These are phyloP conservation scores for Actenoides hombroni DNA, from an alignment of 2,113 vertebrate genomes.

Conservation along the genomic window DNA sequence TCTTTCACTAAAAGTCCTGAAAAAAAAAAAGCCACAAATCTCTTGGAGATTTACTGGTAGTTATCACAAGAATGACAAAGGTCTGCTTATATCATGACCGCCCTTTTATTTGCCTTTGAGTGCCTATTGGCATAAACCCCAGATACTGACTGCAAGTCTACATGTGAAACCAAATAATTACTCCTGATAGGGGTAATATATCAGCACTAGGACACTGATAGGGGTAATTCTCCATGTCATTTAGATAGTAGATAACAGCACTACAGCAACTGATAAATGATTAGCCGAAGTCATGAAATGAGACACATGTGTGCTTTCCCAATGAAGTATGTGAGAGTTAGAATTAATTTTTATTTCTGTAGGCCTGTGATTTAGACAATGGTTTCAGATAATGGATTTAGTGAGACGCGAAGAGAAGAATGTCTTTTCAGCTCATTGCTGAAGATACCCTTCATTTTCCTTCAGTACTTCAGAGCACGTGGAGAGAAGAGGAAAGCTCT, in stretches of 20 bases:
- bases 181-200: conserved; percentile 47
- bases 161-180: conserved; percentile 50
- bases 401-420: background rate
- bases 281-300: background rate
- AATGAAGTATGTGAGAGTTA: background rate
- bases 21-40: background rate
- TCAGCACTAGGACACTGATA: conserved; percentile 39
- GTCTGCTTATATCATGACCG: background rate
- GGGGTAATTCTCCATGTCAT: conserved; percentile 37
- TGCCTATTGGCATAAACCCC: conserved; percentile 36
- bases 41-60: background rate
- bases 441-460: background rate
- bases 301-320: background rate
- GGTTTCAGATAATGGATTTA: background rate
- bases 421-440: background rate
- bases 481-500: background rate
- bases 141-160: conserved; percentile 23
- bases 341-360: conserved; percentile 15
- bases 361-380: background rate
- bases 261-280: conserved; percentile 20
- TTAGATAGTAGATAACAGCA: conserved; percentile 38
- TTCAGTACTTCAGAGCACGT: background rate
- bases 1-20: background rate
- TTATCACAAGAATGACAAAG: background rate
- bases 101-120: conserved; percentile 32